phyloP scores from a whole-genome alignment of 2,113 vertebrate genomes.

The Podocnemis expansa region DNA sequence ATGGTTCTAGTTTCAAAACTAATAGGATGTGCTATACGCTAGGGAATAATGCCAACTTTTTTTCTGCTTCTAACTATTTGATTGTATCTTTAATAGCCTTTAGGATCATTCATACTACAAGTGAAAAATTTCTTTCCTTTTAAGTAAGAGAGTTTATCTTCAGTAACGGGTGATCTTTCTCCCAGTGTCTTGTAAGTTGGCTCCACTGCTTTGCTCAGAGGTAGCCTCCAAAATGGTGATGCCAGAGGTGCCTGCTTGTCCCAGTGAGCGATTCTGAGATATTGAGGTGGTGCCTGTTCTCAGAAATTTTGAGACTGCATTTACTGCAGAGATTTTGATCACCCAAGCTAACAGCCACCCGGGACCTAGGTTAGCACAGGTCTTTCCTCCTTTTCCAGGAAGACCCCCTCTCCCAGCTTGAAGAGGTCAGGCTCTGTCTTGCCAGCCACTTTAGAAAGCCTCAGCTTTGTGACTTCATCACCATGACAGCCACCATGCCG shows the following conservation, averaged over 20 bases:
- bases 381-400: background rate
- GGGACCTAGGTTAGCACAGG: background rate
- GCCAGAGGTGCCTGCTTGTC: background rate
- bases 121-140: background rate
- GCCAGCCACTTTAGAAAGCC: background rate
- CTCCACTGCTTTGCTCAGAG: background rate
- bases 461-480: background rate
- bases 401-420: background rate
- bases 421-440: background rate
- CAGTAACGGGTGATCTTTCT: background rate
- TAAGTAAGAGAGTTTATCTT: background rate
- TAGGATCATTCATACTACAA: background rate
- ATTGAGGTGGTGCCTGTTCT: background rate
- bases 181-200: background rate
- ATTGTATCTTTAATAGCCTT: background rate
- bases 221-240: background rate
- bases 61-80: constrained; percentile 9
- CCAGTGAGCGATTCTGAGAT: background rate
- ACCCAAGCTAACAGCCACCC: background rate
- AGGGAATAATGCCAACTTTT: background rate
- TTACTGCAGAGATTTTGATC: background rate
- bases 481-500: background rate
- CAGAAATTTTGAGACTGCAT: background rate
- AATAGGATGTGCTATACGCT: background rate
- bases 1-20: background rate